These are phyloP conservation scores for Rhincodon typus DNA, from an alignment of 2,797 vertebrate genomes.

Conservation along the genomic window DNA sequence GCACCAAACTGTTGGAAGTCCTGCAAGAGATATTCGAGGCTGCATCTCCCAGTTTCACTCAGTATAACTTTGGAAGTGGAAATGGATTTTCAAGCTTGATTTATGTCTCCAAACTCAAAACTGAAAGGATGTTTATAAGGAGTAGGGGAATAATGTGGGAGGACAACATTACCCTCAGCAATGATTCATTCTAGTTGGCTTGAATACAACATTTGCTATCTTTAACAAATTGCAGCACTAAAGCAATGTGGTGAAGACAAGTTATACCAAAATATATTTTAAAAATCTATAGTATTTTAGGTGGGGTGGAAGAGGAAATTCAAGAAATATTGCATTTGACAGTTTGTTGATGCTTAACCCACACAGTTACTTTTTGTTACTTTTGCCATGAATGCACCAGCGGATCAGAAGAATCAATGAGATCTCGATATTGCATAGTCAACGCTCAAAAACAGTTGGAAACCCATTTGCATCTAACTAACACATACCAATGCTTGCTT, in stretches of 20 bases:
- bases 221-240: neutral
- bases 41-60: neutral
- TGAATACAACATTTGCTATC: neutral
- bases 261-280: neutral
- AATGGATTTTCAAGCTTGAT: neutral
- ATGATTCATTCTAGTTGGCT: neutral
- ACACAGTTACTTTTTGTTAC: no score
- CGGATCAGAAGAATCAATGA: neutral
- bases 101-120: neutral
- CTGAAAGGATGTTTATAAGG: neutral
- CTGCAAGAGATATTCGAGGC: neutral
- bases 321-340: neutral
- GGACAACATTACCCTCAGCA: neutral
- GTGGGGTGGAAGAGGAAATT: neutral
- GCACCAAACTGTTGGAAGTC: neutral
- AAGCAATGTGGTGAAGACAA: neutral
- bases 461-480: neutral
- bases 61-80: neutral
- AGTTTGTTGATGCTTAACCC: neutral
- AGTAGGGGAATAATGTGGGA: neutral
- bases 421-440: neutral
- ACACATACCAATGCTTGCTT: neutral
- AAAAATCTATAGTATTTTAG: neutral
- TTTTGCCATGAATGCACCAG: neutral
- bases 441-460: neutral